These are phyloP conservation scores for Theonella swinhoei DNA, from an alignment of 37 sponge, comb jelly and placozoan species.

Conservation along the genomic window DNA sequence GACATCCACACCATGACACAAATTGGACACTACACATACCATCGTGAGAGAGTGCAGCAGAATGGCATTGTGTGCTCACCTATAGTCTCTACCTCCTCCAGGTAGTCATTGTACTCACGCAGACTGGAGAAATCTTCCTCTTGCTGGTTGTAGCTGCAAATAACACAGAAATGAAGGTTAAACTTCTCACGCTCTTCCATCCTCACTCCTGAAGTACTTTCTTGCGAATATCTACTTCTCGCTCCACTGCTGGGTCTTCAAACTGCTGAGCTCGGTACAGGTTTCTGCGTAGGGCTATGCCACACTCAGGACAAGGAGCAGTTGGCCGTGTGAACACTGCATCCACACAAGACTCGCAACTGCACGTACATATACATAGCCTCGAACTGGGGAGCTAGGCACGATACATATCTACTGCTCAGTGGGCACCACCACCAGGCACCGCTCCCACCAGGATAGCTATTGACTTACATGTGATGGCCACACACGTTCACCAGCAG, in stretches of 20 bases:
- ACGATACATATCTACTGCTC: background rate
- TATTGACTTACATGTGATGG: conserved; percentile 76
- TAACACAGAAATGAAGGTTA: conserved; percentile 1
- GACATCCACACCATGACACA: conserved; percentile 82
- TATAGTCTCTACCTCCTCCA: conserved; percentile 95
- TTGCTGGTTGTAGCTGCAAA: conserved; percentile 82
- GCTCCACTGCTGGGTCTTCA: conserved; percentile 88
- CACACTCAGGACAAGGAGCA: conserved; percentile 93
- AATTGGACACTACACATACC: conserved; percentile 68
- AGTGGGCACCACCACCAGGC: no score
- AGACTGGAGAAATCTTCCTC: conserved; percentile 82
- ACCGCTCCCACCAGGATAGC: background rate
- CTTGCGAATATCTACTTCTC: conserved; percentile 96
- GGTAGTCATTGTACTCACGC: conserved; percentile 91
- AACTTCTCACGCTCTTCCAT: background rate
- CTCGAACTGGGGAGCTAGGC: background rate
- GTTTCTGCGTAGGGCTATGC: conserved; percentile 72
- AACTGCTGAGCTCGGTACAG: conserved; percentile 86
- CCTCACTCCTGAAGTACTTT: conserved; percentile 88
- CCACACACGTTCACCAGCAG: conserved; percentile 97
- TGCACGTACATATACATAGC: background rate
- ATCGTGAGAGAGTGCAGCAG: background rate
- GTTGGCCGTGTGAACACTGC: conserved; percentile 88
- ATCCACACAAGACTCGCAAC: conserved; percentile 94
- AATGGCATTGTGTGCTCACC: conserved; percentile 26